Evolutionary conservation across 2,888 invertebrate species (phyloP).

Genomic region (Eulithis testata): DNA sequence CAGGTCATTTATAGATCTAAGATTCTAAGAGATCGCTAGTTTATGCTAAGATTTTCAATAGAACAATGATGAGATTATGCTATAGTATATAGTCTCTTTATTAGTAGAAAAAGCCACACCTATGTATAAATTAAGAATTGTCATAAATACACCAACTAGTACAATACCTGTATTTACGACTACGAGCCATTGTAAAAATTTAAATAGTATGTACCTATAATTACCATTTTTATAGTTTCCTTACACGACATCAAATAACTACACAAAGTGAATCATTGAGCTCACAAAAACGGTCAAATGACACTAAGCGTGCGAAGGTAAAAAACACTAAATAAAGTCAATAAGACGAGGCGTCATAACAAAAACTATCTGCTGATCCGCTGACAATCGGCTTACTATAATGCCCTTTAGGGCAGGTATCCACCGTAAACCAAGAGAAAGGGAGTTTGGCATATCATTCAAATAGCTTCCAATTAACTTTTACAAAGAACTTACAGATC

Average conservation of each 20-base stretch:
- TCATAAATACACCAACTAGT: too few relatives aligned
- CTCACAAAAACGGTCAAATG: conserved; percentile 28
- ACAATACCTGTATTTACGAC: neutral
- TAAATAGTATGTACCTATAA: conserved; percentile 3
- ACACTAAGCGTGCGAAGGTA: conserved; percentile 38
- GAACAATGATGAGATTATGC: too few relatives aligned
- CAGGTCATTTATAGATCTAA: too few relatives aligned
- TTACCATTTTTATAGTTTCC: conserved; percentile 9
- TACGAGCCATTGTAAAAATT: neutral
- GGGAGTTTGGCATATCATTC: neutral
- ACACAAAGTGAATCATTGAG: conserved; percentile 16
- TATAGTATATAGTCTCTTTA: too few relatives aligned
- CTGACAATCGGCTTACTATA: conserved; percentile 60
- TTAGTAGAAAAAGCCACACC: too few relatives aligned
- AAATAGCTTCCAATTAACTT: neutral
- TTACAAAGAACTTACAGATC: too few relatives aligned
- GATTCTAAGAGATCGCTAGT: too few relatives aligned
- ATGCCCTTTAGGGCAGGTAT: conserved; percentile 15
- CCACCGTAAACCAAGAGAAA: conserved; percentile 5
- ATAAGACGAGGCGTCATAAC: conserved; percentile 47
- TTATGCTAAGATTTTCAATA: too few relatives aligned
- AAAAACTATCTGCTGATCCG: conserved; percentile 55
- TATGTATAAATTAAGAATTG: too few relatives aligned
- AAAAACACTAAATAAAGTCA: conserved; percentile 40
- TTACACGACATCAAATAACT: conserved; percentile 4